Base-by-base conservation (phyloP, 2,888 invertebrate species). In the Cantharis flavilabris region DNA sequence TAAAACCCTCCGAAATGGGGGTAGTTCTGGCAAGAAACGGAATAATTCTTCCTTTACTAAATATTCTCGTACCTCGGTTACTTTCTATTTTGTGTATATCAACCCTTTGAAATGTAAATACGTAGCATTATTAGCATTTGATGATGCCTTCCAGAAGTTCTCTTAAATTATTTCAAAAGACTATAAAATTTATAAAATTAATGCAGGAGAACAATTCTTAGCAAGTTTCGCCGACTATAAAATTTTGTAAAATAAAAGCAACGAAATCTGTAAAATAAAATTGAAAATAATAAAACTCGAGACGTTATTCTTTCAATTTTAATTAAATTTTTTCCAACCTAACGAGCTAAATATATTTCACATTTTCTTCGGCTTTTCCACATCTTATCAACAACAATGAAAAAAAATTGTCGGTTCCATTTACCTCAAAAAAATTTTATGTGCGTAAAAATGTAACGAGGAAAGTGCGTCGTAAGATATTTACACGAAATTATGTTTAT, bases 401-500 rank as follows among this genome's bases (percentile, higher is more conserved):
- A 67, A n/a, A 67, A 67, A 67, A 67, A 67, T 26, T n/a, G 65
- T 67, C 11, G 20, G 9, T 67, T 16, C 65, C 65, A 67, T 67
- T 67, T 67, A 67, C 65, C 26, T 67, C 26, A 67, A 26, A 67
- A 67, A 67, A 67, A 67, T 67, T 23, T 67, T 67, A 67, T 67
- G 65, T 20, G 13, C 26, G 26, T 13, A 70, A 33, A 33, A 70
- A 33, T 30, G 70, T 70, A 30, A 70, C 70, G 33, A 70, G 33
- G n/a, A 28, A 69, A 69, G 63, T 28, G 49, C 28, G 62, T 69
- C 28, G 26, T 62, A 70, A 62, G 73, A 73, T 73, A 73, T 73
- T 73, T 73, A 73, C 63, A 73, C 69, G 69, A 73, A 69, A 70
- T 73, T 70, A 73, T 63, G 73, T 72, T 70, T 77, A 77, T 77